phyloP scores from a whole-genome alignment of 2,113 vertebrate species.

The Grammomys dolichurus region DNA sequence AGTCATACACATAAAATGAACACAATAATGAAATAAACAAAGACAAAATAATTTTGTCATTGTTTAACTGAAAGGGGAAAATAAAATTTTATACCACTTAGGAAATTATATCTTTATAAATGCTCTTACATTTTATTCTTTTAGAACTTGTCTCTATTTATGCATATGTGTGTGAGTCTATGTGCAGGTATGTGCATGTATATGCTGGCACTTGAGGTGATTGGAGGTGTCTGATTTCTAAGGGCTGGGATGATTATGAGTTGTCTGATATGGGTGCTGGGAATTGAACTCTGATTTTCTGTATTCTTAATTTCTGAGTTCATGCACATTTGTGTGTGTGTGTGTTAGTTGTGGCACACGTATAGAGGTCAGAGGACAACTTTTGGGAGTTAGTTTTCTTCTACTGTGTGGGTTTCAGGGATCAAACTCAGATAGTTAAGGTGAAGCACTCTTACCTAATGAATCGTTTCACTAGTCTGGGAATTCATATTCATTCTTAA shows the following conservation, averaged over 20 bases:
- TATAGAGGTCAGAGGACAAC: not conserved
- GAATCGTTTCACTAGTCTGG: not conserved
- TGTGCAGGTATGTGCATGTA: not conserved
- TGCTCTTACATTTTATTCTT: not conserved
- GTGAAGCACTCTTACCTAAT: not conserved
- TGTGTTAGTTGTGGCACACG: too few relatives aligned
- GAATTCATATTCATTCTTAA: constrained; percentile 9
- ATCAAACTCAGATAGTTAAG: not conserved
- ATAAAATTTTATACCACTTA: constrained; percentile 6
- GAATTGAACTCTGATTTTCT: not conserved
- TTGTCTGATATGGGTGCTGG: not conserved
- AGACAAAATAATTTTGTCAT: not conserved
- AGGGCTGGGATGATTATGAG: not conserved
- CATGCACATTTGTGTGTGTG: not conserved
- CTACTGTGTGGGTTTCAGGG: not conserved
- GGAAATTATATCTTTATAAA: not conserved
- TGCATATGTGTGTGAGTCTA: not conserved
- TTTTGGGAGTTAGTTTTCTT: not conserved
- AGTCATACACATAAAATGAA: not conserved
- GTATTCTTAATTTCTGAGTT: not conserved
- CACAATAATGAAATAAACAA: not conserved
- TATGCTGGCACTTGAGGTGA: not conserved
- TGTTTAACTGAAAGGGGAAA: not conserved
- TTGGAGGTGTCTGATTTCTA: not conserved
- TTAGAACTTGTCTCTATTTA: not conserved